Conservation (phyloP, 1,140 invertebrate genomes). For the Bombus haemorrhoidalis region DNA sequence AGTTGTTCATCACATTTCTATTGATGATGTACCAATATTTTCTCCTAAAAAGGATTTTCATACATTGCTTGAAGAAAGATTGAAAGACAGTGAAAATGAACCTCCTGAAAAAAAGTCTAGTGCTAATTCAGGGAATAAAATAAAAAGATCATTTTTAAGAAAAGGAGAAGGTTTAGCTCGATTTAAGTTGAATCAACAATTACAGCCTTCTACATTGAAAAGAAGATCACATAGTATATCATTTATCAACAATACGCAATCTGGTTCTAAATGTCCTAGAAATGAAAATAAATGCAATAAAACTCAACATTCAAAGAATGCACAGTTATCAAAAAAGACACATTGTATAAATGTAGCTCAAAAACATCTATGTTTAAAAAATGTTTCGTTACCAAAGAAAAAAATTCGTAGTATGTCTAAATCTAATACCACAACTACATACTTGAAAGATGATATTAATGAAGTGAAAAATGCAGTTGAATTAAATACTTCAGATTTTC, state of each 20-base stretch:
- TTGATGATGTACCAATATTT: conserved; percentile 80
- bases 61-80: conserved; percentile 77
- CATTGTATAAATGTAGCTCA: conserved; percentile 37
- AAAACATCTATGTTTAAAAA: conserved; percentile 68
- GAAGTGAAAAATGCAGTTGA: conserved; percentile 62
- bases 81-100: conserved; percentile 65
- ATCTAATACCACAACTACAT: conserved; percentile 73
- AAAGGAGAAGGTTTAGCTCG: conserved; percentile 81
- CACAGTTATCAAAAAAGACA: conserved; percentile 34
- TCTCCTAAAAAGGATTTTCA: conserved; percentile 80
- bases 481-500: conserved; percentile 78
- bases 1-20: conserved; percentile 36
- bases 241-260: conserved; percentile 61
- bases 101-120: conserved; percentile 30
- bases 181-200: conserved; percentile 68
- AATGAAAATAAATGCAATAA: conserved; percentile 59
- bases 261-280: conserved; percentile 50
- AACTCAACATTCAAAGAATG: conserved; percentile 21
- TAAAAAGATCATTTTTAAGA: conserved; percentile 78
- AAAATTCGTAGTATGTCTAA: conserved; percentile 60
- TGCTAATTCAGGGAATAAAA: conserved; percentile 15
- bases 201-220: neutral
- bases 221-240: conserved; percentile 76
- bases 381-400: conserved; percentile 63
- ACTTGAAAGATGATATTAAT: conserved; percentile 51